Evolutionary conservation across 2,888 invertebrate genomes (phyloP).

Genomic region (Mesopsocus fuscifrons): DNA sequence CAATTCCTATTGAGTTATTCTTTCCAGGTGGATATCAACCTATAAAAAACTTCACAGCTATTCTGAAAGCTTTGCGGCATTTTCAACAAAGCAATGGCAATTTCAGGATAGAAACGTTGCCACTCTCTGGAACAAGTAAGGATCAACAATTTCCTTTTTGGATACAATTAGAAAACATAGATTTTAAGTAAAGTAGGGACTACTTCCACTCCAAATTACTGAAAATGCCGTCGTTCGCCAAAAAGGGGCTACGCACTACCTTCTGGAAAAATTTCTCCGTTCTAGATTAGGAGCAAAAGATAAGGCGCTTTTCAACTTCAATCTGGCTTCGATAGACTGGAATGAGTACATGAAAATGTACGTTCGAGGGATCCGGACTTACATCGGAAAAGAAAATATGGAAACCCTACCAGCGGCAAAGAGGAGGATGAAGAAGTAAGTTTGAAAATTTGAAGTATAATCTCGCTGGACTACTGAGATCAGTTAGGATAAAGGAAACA

Average conservation of each 20-base stretch:
- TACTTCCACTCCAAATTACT: no score
- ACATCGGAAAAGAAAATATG: slow-evolving; percentile 1
- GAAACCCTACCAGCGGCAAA: background rate
- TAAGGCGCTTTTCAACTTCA: slow-evolving; percentile 2
- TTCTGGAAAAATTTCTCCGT: no score
- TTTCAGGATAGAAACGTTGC: background rate
- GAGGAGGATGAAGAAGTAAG: background rate
- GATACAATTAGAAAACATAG: no score
- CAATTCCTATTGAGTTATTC: no score
- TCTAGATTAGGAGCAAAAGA: no score
- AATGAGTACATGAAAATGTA: background rate
- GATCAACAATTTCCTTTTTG: no score
- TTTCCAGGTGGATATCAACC: background rate
- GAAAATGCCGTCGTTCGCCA: no score
- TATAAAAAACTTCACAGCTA: slow-evolving; percentile 5
- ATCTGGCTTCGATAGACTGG: background rate
- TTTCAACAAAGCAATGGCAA: background rate
- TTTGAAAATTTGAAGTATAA: background rate
- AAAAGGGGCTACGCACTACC: no score
- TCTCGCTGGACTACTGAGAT: no score
- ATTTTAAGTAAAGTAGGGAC: no score
- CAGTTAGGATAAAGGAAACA: no score
- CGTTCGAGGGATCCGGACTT: background rate
- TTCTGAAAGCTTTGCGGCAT: background rate
- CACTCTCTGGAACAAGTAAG: background rate